phyloP scores from a whole-genome alignment of 2,797 vertebrate genomes.

The Lemur catta region DNA sequence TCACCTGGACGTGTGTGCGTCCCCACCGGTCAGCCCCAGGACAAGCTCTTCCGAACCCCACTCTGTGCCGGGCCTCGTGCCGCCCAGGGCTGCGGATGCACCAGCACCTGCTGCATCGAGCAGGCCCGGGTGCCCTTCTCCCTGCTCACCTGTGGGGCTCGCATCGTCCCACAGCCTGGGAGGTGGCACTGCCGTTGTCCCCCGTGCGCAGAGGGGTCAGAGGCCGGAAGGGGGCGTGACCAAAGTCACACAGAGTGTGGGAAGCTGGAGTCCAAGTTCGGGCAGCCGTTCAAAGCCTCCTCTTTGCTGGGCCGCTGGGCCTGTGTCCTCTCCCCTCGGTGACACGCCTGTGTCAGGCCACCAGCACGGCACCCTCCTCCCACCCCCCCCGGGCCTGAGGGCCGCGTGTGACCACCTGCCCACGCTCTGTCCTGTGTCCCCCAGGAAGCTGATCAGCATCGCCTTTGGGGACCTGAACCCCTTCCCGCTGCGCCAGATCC shows the following conservation, averaged over 20 bases:
- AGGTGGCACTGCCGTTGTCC: rapidly evolving
- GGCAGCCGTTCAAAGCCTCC: background rate
- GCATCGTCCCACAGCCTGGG: rapidly evolving
- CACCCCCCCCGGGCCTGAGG: background rate
- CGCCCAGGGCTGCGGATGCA: background rate
- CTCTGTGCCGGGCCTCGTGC: background rate
- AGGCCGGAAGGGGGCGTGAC: too few relatives aligned
- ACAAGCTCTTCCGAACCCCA: rapidly evolving
- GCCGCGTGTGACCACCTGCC: background rate
- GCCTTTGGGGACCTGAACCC: slow-evolving; percentile 98
- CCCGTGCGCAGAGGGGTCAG: background rate
- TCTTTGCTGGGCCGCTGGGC: background rate
- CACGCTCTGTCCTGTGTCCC: background rate
- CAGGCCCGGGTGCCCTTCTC: background rate
- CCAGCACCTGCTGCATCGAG: background rate
- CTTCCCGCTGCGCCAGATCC: slow-evolving; percentile 96
- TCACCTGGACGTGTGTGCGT: rapidly evolving
- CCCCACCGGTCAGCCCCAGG: rapidly evolving
- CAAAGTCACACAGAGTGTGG: rapidly evolving
- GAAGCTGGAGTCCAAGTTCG: background rate
- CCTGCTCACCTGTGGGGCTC: rapidly evolving
- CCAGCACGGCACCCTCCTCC: rapidly evolving
- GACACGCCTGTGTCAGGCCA: rapidly evolving
- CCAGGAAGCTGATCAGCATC: slow-evolving; percentile 93
- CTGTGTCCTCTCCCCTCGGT: background rate